Conservation (phyloP, 2,888 invertebrate species). For the Parnassius orleans region DNA sequence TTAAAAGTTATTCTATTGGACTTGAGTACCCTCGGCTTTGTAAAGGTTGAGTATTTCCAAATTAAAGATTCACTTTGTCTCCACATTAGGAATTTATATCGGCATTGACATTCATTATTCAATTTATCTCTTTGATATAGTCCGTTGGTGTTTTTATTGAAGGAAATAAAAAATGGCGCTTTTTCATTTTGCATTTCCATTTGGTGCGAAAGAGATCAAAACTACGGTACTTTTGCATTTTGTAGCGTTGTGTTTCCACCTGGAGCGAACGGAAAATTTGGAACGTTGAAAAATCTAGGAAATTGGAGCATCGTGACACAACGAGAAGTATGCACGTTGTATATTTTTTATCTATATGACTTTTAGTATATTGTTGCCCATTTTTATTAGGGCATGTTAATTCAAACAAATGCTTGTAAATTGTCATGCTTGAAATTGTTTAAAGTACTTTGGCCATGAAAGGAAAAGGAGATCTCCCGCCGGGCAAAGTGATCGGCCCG, state of each 20-base stretch:
- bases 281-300: background rate
- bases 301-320: background rate
- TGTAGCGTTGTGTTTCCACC: background rate
- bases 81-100: constrained; percentile 16
- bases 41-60: constrained; percentile 16
- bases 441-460: too few species aligned
- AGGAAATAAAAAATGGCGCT: background rate
- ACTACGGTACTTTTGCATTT: too few species aligned
- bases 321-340: background rate
- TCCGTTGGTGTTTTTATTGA: constrained; percentile 3
- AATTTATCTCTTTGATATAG: constrained; percentile 18
- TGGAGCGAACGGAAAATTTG: constrained; percentile 1
- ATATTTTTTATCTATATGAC: background rate
- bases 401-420: too few species aligned
- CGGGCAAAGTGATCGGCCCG: too few species aligned
- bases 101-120: constrained; percentile 15
- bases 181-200: constrained; percentile 8
- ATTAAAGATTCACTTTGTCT: constrained; percentile 26
- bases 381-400: too few species aligned
- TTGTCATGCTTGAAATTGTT: too few species aligned
- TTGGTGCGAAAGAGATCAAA: background rate
- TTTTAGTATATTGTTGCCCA: too few species aligned
- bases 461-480: too few species aligned
- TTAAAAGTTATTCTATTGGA: constrained; percentile 24
- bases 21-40: constrained; percentile 15